A percentile compares a stretch with the other conserved stretches of the same genome.
Conservation (phyloP, 2,888 invertebrate genomes). For the Drepana falcataria region DNA sequence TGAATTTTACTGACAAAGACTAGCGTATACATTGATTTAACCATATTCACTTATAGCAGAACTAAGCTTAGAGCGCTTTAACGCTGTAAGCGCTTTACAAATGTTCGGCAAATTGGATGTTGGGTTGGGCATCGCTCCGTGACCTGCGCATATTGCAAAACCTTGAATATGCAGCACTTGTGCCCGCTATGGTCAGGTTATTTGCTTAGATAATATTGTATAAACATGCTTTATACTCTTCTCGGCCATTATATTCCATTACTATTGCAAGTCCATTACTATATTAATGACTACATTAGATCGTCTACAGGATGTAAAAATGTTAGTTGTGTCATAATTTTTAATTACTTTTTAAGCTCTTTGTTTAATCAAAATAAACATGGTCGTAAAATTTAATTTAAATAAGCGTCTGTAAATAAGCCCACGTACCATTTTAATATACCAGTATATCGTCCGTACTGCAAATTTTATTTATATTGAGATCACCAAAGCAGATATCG, state of each 20-base stretch:
- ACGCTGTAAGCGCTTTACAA: constrained; percentile 3
- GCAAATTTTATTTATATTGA: background rate
- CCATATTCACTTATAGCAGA: too few relatives aligned
- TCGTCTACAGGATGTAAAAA: background rate
- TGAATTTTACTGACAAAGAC: too few relatives aligned
- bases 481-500: background rate
- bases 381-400: background rate
- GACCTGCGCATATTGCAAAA: constrained; percentile 30
- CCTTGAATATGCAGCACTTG: constrained; percentile 32
- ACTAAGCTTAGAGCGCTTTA: too few relatives aligned
- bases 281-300: background rate
- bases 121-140: constrained; percentile 5
- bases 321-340: background rate
- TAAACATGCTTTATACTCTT: background rate
- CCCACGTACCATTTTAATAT: too few relatives aligned
- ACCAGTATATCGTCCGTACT: too few relatives aligned
- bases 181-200: constrained; percentile 26
- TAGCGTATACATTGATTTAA: too few relatives aligned
- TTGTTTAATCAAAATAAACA: background rate
- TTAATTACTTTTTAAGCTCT: background rate
- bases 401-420: background rate
- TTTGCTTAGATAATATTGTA: constrained; percentile 23
- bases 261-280: background rate
- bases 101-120: constrained; percentile 6
- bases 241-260: background rate